phyloP scores from a whole-genome alignment of 2,113 vertebrate species.

The western clawed frog (Xenopus tropicalis) region UCB_Xtro_10.0 CM004447.2:126301501-126302000 shows the following conservation, averaged over 20 bases:
- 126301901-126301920: background rate
- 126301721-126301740: background rate
- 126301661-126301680: background rate
- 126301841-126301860: background rate
- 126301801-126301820: background rate
- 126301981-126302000: no score
- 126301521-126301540: no score
- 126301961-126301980: background rate
- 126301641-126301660: background rate
- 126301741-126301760: background rate
- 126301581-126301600: no score
- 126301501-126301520: no score
- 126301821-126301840: constrained; percentile 2
- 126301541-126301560: no score
- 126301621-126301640: no score
- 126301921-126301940: constrained; percentile 1
- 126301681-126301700: background rate
- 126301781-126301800: background rate
- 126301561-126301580: no score
- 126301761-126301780: background rate
- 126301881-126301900: background rate
- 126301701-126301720: background rate
- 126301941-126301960: constrained; percentile 18
- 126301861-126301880: constrained; percentile 5
- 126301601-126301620: no score